Evolutionary conservation across 2,797 vertebrate species (phyloP).

Genomic region (Parauchenoglanis punctatus): DNA sequence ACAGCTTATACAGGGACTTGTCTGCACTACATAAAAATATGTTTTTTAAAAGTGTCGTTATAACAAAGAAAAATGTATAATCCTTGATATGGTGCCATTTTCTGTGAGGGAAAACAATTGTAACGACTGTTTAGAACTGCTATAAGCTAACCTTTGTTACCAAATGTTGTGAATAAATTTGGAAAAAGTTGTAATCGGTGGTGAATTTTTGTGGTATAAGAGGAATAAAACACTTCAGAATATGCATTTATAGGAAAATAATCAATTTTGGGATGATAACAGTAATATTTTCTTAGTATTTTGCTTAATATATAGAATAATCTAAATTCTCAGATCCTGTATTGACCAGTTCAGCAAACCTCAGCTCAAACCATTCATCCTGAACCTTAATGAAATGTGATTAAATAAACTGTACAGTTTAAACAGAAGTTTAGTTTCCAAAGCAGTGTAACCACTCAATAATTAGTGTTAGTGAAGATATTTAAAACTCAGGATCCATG

Average conservation of each 20-base stretch:
- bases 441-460: background rate
- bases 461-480: background rate
- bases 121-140: background rate
- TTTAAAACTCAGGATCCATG: constrained; percentile 1
- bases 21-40: background rate
- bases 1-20: background rate
- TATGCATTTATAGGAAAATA: background rate
- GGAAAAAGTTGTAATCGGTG: background rate
- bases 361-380: background rate
- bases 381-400: background rate
- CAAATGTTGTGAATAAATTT: background rate
- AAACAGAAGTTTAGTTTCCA: background rate
- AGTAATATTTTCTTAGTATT: background rate
- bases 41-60: background rate
- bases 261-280: background rate
- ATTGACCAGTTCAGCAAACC: background rate
- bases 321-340: background rate
- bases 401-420: background rate
- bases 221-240: background rate
- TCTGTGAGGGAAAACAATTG: background rate
- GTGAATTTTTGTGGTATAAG: background rate
- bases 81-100: background rate
- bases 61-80: background rate
- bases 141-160: background rate
- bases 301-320: background rate